These are phyloP conservation scores for Meganola albula DNA, from an alignment of 2,888 invertebrate species.

Conservation along the genomic window DNA sequence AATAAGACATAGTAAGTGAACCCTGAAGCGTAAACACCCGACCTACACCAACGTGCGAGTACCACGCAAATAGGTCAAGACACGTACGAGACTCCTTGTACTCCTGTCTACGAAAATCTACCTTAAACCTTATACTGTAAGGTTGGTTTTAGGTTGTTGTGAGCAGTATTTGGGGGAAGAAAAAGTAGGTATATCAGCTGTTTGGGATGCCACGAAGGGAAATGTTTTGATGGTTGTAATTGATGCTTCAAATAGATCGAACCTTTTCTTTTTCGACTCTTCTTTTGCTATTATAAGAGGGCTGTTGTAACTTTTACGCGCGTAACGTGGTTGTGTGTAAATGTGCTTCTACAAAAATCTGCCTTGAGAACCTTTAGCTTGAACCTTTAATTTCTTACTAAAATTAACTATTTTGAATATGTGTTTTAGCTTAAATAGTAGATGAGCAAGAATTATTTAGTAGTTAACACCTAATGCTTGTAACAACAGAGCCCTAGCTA, in stretches of 20 bases:
- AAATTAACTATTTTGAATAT: no score
- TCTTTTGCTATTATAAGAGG: no score
- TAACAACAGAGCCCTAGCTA: no score
- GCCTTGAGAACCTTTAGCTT: no score
- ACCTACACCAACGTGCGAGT: slow-evolving; percentile 51
- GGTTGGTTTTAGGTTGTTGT: slow-evolving; percentile 11
- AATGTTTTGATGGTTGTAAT: slow-evolving; percentile 21
- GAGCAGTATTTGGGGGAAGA: slow-evolving; percentile 18
- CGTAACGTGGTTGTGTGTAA: no score
- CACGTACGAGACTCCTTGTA: slow-evolving; percentile 37
- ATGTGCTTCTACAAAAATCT: no score
- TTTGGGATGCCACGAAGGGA: slow-evolving; percentile 29
- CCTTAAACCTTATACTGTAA: slow-evolving; percentile 8
- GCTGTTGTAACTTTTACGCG: no score
- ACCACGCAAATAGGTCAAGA: slow-evolving; percentile 54
- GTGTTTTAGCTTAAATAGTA: no score
- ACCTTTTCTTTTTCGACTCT: slow-evolving; percentile 16
- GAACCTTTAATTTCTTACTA: no score
- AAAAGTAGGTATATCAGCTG: slow-evolving; percentile 34
- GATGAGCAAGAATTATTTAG: no score
- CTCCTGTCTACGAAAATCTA: slow-evolving; percentile 26
- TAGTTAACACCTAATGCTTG: no score
- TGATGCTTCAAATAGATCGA: slow-evolving; percentile 6
- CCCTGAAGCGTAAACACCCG: slow-evolving; percentile 32
- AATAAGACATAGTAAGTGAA: slow-evolving; percentile 19